These are phyloP conservation scores for Sebastes miniatus DNA, from an alignment of 2,797 vertebrate species.

Conservation along the genomic window DNA sequence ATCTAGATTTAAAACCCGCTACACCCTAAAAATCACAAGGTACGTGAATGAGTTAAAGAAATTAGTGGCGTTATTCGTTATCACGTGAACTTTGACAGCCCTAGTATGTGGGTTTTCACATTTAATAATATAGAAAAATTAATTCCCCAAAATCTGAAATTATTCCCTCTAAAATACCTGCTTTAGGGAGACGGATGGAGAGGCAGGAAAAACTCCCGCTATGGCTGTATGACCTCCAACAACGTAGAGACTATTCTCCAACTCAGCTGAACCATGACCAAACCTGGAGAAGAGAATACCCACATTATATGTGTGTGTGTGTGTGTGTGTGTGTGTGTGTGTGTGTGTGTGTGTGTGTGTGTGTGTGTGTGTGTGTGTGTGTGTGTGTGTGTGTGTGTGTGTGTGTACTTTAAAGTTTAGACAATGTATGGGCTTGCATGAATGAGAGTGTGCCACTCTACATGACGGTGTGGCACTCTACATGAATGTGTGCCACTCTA, in stretches of 20 bases:
- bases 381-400: no score
- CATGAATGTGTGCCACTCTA: no score
- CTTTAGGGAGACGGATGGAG: conserved; percentile 92
- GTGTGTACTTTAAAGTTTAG: background rate
- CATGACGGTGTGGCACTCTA: no score
- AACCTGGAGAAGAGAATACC: conserved; percentile 66
- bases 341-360: no score
- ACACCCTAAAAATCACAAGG: no score
- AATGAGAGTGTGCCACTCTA: no score
- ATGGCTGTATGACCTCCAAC: conserved; percentile 94
- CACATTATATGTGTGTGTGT: background rate
- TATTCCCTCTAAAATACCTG: conserved; percentile 72
- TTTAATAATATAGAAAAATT: background rate
- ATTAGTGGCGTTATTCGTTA: no score
- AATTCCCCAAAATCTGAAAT: background rate
- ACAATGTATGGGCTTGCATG: background rate
- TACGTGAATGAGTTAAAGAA: no score
- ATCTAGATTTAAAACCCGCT: no score
- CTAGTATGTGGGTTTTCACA: background rate
- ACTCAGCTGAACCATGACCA: conserved; percentile 92
- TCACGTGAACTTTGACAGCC: no score
- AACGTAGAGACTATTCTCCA: conserved; percentile 92
- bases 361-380: no score
- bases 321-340: no score
- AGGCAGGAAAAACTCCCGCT: conserved; percentile 91